Conservation (phyloP, 1,140 invertebrate genomes). For the Phortica variegata region DNA sequence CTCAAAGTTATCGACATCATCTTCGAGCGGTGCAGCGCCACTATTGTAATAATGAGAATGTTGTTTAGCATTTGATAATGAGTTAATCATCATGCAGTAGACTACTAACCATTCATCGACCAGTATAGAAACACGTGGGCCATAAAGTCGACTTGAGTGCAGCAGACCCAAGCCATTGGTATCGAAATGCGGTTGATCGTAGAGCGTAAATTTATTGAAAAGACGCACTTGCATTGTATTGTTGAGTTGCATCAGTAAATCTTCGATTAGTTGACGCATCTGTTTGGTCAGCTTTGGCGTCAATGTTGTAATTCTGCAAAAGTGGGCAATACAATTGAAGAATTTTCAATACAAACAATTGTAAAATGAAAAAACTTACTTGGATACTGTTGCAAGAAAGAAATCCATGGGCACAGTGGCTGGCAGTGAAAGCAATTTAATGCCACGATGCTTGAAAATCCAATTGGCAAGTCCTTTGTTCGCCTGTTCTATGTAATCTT, state of each 20-base stretch:
- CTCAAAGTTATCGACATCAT: constrained; percentile 76
- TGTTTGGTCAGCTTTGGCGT: constrained; percentile 49
- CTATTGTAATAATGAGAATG: constrained; percentile 16
- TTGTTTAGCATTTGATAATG: neutral
- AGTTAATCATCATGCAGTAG: too few relatives aligned
- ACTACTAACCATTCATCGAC: constrained; percentile 47
- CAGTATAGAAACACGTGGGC: constrained; percentile 48
- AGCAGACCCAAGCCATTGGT: constrained; percentile 46
- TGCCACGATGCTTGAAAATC: constrained; percentile 79
- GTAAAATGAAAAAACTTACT: constrained; percentile 64
- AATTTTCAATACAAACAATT: neutral
- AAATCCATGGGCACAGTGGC: constrained; percentile 85
- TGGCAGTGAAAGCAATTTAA: constrained; percentile 79
- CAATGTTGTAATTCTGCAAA: constrained; percentile 33
- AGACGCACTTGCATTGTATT: constrained; percentile 42
- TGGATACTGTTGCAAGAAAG: constrained; percentile 76
- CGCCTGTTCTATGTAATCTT: constrained; percentile 87
- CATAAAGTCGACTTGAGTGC: constrained; percentile 46
- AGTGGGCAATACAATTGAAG: neutral
- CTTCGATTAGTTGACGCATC: constrained; percentile 37
- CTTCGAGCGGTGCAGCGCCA: constrained; percentile 35
- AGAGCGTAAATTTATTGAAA: constrained; percentile 49
- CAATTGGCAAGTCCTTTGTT: constrained; percentile 89
- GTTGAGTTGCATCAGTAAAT: constrained; percentile 38
- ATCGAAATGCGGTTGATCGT: constrained; percentile 51